Evolutionary conservation across 2,113 vertebrate genomes (phyloP).

Genomic region (Picathartes gymnocephalus): DNA sequence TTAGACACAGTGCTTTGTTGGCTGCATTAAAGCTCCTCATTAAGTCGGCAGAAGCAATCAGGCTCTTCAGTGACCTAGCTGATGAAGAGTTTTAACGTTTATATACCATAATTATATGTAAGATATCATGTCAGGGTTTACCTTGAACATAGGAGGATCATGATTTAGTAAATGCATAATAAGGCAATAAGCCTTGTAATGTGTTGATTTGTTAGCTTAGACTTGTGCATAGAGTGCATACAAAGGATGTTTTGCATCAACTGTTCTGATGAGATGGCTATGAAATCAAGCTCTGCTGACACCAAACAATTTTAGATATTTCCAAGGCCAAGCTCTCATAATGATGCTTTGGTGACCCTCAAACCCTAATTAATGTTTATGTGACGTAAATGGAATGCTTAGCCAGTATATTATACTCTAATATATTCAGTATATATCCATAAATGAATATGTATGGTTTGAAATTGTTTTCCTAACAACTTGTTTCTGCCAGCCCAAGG

Average conservation of each 20-base stretch:
- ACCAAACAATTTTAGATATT: not conserved
- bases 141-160: slow-evolving; percentile 22
- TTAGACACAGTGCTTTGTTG: not conserved
- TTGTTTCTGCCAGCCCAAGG: not conserved
- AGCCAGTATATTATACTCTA: not conserved
- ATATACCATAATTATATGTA: slow-evolving; percentile 11
- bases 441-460: slow-evolving; percentile 40
- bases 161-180: slow-evolving; percentile 29
- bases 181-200: not conserved
- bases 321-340: slow-evolving; percentile 22
- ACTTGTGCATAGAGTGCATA: not conserved
- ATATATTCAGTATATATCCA: not conserved
- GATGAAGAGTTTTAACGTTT: slow-evolving; percentile 34
- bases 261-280: not conserved
- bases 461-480: slow-evolving; percentile 14
- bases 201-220: slow-evolving; percentile 20
- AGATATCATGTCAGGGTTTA: slow-evolving; percentile 11
- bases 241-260: not conserved
- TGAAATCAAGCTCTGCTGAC: slow-evolving; percentile 27
- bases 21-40: not conserved
- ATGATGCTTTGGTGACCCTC: slow-evolving; percentile 12
- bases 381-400: not conserved
- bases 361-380: not conserved
- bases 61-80: not conserved
- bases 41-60: slow-evolving; percentile 38